Percentiles rank a stretch among this genome's conserved stretches.
Conservation (phyloP, 2,113 vertebrate species). For the Barbus barbus region DNA sequence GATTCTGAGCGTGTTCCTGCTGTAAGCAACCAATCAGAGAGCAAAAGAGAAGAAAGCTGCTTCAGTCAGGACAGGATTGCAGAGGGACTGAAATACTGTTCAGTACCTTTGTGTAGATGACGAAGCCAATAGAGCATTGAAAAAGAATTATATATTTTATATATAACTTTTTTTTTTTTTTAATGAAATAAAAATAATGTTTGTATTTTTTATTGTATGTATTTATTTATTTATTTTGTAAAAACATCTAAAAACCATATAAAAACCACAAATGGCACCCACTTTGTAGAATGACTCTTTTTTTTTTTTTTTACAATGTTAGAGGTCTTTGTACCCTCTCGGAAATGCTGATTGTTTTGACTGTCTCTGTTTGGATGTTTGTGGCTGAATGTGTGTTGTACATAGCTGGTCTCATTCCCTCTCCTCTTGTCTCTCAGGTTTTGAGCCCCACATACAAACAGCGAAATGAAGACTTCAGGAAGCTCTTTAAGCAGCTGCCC, state of each 20-base stretch:
- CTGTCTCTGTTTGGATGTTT: not conserved
- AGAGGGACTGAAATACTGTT: not conserved
- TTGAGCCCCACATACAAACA: constrained; percentile 93
- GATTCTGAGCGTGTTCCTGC: constrained; percentile 60
- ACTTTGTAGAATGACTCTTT: not conserved
- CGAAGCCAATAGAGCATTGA: too few relatives aligned
- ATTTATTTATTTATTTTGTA: too few relatives aligned
- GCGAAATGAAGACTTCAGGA: constrained; percentile 91
- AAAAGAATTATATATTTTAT: too few relatives aligned
- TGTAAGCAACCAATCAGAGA: constrained; percentile 54
- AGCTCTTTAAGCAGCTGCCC: constrained; percentile 92
- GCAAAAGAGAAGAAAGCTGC: not conserved
- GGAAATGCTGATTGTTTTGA: not conserved
- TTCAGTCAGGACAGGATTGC: not conserved
- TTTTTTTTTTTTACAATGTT: too few relatives aligned
- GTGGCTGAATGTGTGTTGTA: not conserved
- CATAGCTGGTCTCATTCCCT: constrained; percentile 1
- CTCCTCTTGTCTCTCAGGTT: constrained; percentile 71
- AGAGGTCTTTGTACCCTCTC: too few relatives aligned
- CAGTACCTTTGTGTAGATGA: not conserved
- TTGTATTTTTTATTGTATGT: too few relatives aligned
- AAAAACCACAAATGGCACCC: not conserved
- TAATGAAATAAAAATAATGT: too few relatives aligned
- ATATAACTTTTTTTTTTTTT: too few relatives aligned
- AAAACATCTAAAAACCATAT: too few relatives aligned